Conservation (phyloP, 2,797 vertebrate species). For the Steatocranus sp. region DNA sequence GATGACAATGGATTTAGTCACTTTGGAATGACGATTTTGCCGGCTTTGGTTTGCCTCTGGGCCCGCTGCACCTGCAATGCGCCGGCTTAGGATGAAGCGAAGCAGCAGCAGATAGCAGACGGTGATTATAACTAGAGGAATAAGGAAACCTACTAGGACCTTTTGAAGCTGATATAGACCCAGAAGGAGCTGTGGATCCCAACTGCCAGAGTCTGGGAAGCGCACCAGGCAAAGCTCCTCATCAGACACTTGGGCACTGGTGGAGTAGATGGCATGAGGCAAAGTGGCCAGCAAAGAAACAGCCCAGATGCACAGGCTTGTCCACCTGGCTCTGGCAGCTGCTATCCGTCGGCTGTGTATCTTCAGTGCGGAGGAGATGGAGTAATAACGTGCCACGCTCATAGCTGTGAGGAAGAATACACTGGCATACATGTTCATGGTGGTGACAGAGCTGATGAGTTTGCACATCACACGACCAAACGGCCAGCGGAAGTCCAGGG, state of each 20-base stretch:
- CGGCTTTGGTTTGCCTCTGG: constrained; percentile 59
- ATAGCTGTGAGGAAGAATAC: constrained; percentile 78
- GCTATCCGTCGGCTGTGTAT: constrained; percentile 72
- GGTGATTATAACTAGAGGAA: constrained; percentile 71
- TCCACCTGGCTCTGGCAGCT: constrained; percentile 68
- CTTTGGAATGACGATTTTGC: constrained; percentile 72
- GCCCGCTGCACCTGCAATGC: constrained; percentile 47
- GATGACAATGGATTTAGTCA: constrained; percentile 78
- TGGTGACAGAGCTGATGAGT: constrained; percentile 76
- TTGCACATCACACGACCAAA: constrained; percentile 78
- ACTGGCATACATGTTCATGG: constrained; percentile 81
- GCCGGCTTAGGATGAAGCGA: constrained; percentile 71
- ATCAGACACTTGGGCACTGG: constrained; percentile 69
- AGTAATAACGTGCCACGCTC: constrained; percentile 77
- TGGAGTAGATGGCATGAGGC: constrained; percentile 80
- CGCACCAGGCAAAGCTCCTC: constrained; percentile 76
- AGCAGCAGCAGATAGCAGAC: constrained; percentile 76
- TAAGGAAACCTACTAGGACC: constrained; percentile 75
- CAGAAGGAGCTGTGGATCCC: constrained; percentile 78
- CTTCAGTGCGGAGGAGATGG: constrained; percentile 74
- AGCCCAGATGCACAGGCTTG: constrained; percentile 74
- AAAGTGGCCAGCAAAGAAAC: constrained; percentile 71
- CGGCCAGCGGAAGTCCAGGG: constrained; percentile 79
- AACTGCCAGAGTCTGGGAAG: constrained; percentile 74
- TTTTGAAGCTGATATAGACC: constrained; percentile 78